Conservation (phyloP, 2,888 invertebrate species). For the Chaitophorus viminalis region DNA sequence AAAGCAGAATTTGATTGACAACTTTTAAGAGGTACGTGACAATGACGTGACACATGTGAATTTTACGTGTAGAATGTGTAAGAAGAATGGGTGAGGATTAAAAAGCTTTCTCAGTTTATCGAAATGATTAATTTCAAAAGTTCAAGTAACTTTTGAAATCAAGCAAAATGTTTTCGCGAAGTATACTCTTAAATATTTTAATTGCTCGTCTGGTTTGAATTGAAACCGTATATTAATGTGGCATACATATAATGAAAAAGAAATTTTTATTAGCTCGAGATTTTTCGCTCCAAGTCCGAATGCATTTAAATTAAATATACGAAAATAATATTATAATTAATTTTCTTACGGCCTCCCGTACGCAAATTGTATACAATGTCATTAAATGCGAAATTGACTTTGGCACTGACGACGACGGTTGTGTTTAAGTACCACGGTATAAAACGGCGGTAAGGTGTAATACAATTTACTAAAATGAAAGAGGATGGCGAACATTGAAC, state of each 20-base stretch:
- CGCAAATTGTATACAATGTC: neutral
- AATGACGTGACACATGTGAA: neutral
- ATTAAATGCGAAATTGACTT: neutral
- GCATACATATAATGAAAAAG: neutral
- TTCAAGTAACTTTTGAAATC: neutral
- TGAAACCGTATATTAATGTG: neutral
- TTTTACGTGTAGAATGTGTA: neutral
- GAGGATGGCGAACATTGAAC: neutral
- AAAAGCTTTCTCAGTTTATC: neutral
- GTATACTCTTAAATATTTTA: neutral
- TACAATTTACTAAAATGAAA: constrained; percentile 5
- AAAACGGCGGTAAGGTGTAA: neutral
- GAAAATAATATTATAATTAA: neutral
- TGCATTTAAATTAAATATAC: neutral
- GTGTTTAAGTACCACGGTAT: neutral
- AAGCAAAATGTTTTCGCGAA: neutral
- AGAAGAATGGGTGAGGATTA: neutral
- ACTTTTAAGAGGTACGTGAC: neutral
- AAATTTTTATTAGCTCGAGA: neutral
- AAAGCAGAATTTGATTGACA: neutral
- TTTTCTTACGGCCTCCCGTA: neutral
- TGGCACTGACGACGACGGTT: neutral
- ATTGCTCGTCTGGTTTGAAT: neutral
- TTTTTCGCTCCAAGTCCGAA: neutral
- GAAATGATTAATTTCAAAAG: neutral